Base-by-base conservation (phyloP, 2,797 vertebrate genomes). In the Galaxias olidus region DNA sequence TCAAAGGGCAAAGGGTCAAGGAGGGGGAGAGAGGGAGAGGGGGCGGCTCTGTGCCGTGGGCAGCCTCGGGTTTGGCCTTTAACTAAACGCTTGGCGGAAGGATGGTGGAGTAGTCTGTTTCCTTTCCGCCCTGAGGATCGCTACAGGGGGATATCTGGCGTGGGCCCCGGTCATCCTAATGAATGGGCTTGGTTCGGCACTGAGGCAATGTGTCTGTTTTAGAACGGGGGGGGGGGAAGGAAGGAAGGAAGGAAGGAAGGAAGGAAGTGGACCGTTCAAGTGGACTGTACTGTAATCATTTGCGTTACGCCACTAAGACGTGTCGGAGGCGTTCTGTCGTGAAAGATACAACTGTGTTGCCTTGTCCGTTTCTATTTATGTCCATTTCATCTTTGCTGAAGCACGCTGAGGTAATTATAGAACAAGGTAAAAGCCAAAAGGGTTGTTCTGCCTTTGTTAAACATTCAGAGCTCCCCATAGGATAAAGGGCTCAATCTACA, bases 11-110 rank as follows among this genome's bases (percentile, higher is more conserved):
- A 6, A n/a, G 41, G 15, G 4, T 18, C n/a, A n/a, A n/a, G n/a
- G n/a, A n/a, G n/a, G n/a, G n/a, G n/a, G n/a, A n/a, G n/a, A n/a
- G n/a, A n/a, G n/a, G 9, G 18, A 30, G 12, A 15, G 17, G 42
- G 62, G 41, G 9, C 18, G 15, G 65, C 78, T 75, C 43, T 18
- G 52, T 70, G 79, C 48, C 69, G 59, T 9, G 15, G 17, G 49
- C 69, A 72, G 66, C 60, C 50, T 74, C 66, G 44, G 45, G 60
- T 65, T 72, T 83, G 76, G 74, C 71, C 78, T 81, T 79, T 71
- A 61, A 69, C 60, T 59, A 51, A 80, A 72, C 18, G 45, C 49
- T 53, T 4, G 43, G 57, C 14, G 63, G 30, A 20, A 46, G 74
- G 63, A 14, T 4, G 9, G 40, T 15, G 9, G 43, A 43, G 5